Conservation (phyloP, 2,797 vertebrate species). For the Sebastes diploproa region DNA sequence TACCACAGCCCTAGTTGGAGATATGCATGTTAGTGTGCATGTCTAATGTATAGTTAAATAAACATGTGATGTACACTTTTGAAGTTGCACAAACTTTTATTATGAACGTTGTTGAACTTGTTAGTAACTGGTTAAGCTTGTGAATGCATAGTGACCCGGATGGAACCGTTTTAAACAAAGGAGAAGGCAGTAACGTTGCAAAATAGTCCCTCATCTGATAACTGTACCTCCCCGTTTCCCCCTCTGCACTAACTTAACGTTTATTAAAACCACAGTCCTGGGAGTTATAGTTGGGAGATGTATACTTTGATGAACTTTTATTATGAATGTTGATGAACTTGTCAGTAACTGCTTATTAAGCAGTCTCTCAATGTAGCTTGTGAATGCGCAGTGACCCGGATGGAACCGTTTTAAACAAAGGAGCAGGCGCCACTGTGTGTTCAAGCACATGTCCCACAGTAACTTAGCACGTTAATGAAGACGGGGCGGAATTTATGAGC, state of each 20-base stretch:
- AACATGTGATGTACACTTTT: accelerated
- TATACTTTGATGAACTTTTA: background rate
- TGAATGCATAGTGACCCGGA: slow-evolving; percentile 68
- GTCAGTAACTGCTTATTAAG: background rate
- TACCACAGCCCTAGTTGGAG: too few species aligned
- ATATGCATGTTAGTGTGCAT: too few species aligned
- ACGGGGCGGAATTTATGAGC: accelerated
- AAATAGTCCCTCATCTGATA: background rate
- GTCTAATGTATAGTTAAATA: too few species aligned
- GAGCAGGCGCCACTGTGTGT: slow-evolving; percentile 60
- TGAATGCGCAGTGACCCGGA: slow-evolving; percentile 67
- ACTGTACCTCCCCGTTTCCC: background rate
- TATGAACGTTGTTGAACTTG: background rate
- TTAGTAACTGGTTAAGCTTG: background rate
- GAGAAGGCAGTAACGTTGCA: slow-evolving; percentile 42
- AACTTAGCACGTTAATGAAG: background rate
- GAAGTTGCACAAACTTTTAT: background rate
- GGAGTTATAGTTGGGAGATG: too few species aligned
- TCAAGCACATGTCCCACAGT: slow-evolving; percentile 60
- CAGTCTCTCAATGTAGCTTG: background rate
- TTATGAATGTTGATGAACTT: background rate
- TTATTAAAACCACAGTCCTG: background rate
- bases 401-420: slow-evolving; percentile 74
- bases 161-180: slow-evolving; percentile 74
- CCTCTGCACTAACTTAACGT: background rate